Percentiles rank a stretch among this genome's conserved stretches.
phyloP scores from a whole-genome alignment of 2,888 invertebrate species.

The Invenusta paracnida region DNA sequence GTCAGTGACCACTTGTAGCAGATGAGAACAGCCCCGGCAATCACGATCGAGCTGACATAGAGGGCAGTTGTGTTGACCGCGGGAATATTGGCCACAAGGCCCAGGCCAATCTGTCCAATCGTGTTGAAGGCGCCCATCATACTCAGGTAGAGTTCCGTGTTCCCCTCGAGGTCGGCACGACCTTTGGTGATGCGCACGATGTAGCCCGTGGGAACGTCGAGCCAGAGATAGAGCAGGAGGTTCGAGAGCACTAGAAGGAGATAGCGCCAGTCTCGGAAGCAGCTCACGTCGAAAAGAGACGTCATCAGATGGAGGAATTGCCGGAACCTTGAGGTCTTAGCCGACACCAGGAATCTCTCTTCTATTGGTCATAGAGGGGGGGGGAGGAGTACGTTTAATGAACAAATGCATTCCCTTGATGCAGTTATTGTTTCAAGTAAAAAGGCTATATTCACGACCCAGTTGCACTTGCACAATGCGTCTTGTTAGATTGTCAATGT shows the following conservation, averaged over 20 bases:
- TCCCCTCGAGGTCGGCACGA: not conserved
- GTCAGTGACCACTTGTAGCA: no score
- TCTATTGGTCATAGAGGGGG: no score
- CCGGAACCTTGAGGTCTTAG: no score
- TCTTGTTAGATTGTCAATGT: no score
- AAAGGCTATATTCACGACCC: no score
- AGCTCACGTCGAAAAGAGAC: not conserved
- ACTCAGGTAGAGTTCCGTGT: not conserved
- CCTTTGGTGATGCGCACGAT: not conserved
- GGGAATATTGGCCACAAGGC: not conserved
- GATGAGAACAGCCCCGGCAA: no score
- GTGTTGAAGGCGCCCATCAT: not conserved
- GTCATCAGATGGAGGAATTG: not conserved
- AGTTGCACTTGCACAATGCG: no score
- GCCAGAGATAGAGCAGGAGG: not conserved
- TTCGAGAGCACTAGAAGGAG: not conserved
- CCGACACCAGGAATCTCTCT: no score
- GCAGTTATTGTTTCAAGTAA: no score
- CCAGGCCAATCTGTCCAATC: not conserved
- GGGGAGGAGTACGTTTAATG: no score
- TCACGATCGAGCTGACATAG: not conserved
- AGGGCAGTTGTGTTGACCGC: not conserved
- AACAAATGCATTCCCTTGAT: no score
- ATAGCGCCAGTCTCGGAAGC: not conserved
- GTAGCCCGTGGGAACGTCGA: not conserved